Conservation (phyloP, 2,113 vertebrate species). For the Hemiscyllium ocellatum region DNA sequence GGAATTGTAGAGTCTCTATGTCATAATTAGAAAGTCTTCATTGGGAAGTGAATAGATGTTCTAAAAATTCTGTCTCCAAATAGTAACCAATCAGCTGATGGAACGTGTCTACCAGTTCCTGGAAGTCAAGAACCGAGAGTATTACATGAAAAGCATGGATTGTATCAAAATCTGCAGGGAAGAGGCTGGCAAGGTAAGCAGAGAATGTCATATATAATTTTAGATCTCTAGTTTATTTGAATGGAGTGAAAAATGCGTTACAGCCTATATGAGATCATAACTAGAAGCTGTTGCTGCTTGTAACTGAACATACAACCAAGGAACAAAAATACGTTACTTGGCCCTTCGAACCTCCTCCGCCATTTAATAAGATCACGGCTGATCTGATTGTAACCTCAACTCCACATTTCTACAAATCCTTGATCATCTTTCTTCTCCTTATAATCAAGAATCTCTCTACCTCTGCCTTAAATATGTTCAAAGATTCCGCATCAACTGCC, state of each 20-base stretch:
- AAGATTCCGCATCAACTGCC: too few species aligned
- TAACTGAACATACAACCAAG: too few species aligned
- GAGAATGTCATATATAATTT: neutral
- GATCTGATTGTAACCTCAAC: too few species aligned
- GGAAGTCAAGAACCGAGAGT: slow-evolving; percentile 69
- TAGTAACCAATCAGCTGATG: slow-evolving; percentile 82
- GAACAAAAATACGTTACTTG: too few species aligned
- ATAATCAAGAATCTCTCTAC: too few species aligned
- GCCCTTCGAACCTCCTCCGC: too few species aligned
- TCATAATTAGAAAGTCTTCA: neutral
- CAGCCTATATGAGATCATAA: neutral
- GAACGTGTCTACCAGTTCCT: slow-evolving; percentile 80
- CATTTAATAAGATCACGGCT: too few species aligned
- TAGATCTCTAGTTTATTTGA: neutral
- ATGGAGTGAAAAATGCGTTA: neutral
- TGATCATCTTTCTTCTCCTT: too few species aligned
- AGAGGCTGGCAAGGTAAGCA: slow-evolving; percentile 78
- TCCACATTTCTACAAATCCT: too few species aligned
- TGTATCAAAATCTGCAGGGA: slow-evolving; percentile 81
- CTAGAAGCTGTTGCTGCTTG: neutral
- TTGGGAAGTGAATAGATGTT: neutral
- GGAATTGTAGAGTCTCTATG: neutral
- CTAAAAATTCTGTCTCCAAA: slow-evolving; percentile 44
- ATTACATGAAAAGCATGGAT: slow-evolving; percentile 81
- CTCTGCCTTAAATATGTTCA: too few species aligned